Conservation (phyloP, 2,888 invertebrate genomes). For the Gerris lacustris region DNA sequence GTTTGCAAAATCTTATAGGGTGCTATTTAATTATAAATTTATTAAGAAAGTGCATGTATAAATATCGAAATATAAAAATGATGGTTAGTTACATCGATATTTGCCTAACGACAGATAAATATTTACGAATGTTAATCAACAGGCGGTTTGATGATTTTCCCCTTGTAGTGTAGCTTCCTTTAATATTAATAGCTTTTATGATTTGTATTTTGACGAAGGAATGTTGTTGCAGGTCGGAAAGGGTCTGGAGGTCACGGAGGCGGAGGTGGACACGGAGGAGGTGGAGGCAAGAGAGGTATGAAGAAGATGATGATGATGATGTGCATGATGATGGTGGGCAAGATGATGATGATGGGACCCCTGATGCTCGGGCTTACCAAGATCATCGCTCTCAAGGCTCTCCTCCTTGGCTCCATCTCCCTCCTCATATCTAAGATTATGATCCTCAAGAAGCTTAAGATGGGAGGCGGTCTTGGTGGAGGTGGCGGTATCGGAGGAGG, state of each 20-base stretch:
- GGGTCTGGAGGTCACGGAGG: conserved; percentile 23
- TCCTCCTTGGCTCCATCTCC: conserved; percentile 28
- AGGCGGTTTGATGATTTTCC: too few species aligned
- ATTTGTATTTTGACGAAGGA: too few species aligned
- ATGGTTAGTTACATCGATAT: too few species aligned
- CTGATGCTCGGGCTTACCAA: conserved; percentile 30
- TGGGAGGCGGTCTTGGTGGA: conserved; percentile 21
- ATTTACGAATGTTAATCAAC: too few species aligned
- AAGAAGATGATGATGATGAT: conserved; percentile 32
- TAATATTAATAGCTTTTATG: too few species aligned
- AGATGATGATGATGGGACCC: conserved; percentile 29
- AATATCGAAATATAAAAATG: too few species aligned
- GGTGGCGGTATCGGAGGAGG: conserved; percentile 17
- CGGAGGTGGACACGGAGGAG: conserved; percentile 20
- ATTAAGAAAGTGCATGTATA: too few species aligned
- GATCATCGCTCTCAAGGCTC: conserved; percentile 30
- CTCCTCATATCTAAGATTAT: conserved; percentile 30
- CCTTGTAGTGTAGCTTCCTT: too few species aligned
- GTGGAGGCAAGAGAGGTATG: conserved; percentile 29
- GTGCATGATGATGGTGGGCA: conserved; percentile 30
- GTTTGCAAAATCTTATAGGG: too few species aligned
- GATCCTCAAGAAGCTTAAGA: conserved; percentile 30
- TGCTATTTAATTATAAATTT: too few species aligned
- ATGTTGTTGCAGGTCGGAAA: not conserved
- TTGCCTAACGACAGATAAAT: too few species aligned